phyloP scores from a whole-genome alignment of 2,888 invertebrate species.

The Chironomus riparius region DNA sequence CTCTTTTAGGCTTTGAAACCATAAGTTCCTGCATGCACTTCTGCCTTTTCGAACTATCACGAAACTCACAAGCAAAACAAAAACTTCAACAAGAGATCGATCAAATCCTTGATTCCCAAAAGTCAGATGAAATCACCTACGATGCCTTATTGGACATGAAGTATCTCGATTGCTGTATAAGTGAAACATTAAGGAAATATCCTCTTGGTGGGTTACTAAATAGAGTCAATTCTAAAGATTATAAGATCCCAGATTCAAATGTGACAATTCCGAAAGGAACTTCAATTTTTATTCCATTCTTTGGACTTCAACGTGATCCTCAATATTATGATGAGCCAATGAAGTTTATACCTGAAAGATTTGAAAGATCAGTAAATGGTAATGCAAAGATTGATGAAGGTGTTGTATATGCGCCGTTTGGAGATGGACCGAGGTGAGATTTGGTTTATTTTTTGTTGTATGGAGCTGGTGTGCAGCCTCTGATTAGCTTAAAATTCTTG shows the following conservation, averaged over 20 bases:
- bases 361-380: slow-evolving; percentile 32
- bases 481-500: too few relatives aligned
- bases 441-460: too few relatives aligned
- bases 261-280: slow-evolving; percentile 38
- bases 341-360: slow-evolving; percentile 43
- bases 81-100: slow-evolving; percentile 39
- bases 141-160: slow-evolving; percentile 41
- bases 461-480: too few relatives aligned
- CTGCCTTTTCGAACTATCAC: slow-evolving; percentile 41
- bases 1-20: slow-evolving; percentile 35
- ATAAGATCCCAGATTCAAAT: slow-evolving; percentile 36
- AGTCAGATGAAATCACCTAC: slow-evolving; percentile 36
- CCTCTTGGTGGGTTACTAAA: slow-evolving; percentile 41
- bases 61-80: slow-evolving; percentile 38
- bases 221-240: slow-evolving; percentile 38
- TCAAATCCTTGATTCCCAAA: slow-evolving; percentile 26
- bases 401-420: slow-evolving; percentile 37
- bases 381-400: slow-evolving; percentile 31
- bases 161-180: slow-evolving; percentile 41
- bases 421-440: slow-evolving; percentile 33
- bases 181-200: slow-evolving; percentile 33
- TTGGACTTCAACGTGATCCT: slow-evolving; percentile 42
- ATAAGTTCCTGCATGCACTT: slow-evolving; percentile 41
- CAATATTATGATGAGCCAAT: slow-evolving; percentile 41
- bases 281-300: slow-evolving; percentile 38